phyloP scores from a whole-genome alignment of 1,140 invertebrate species.

The Aphaenogaster floridana region DNA sequence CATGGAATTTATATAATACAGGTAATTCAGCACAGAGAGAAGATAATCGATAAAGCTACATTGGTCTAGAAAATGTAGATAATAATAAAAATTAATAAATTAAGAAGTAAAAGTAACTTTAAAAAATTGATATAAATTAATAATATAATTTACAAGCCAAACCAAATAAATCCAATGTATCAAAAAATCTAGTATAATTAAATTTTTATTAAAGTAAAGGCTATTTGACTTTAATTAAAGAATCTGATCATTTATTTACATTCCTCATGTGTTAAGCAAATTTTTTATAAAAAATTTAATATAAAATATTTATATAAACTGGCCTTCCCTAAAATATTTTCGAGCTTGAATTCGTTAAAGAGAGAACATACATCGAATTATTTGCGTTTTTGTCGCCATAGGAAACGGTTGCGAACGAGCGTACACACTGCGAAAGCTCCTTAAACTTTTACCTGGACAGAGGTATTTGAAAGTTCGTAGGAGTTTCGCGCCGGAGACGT shows the following conservation, averaged over 20 bases:
- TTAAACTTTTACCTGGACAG: slow-evolving; percentile 62
- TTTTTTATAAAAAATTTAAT: neutral
- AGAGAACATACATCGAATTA: slow-evolving; percentile 30
- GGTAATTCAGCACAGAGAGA: neutral
- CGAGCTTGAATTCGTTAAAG: slow-evolving; percentile 24
- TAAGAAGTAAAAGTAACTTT: neutral
- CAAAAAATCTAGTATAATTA: neutral
- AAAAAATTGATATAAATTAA: neutral
- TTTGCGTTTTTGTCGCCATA: slow-evolving; percentile 29
- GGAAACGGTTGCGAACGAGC: neutral
- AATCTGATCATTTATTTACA: neutral
- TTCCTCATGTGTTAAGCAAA: neutral
- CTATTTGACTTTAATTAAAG: slow-evolving; percentile 3
- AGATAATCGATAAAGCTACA: neutral
- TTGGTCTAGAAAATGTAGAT: neutral
- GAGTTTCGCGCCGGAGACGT: slow-evolving; percentile 41
- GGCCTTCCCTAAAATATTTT: neutral
- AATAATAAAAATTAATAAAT: neutral
- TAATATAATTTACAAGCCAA: neutral
- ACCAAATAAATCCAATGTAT: neutral
- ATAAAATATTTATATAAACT: neutral
- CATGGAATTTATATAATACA: slow-evolving; percentile 1
- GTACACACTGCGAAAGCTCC: slow-evolving; percentile 46
- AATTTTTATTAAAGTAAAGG: neutral
- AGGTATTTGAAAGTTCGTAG: slow-evolving; percentile 63